phyloP scores from a whole-genome alignment of 2,888 invertebrate species.

The Flabesymbios commensalis region DNA sequence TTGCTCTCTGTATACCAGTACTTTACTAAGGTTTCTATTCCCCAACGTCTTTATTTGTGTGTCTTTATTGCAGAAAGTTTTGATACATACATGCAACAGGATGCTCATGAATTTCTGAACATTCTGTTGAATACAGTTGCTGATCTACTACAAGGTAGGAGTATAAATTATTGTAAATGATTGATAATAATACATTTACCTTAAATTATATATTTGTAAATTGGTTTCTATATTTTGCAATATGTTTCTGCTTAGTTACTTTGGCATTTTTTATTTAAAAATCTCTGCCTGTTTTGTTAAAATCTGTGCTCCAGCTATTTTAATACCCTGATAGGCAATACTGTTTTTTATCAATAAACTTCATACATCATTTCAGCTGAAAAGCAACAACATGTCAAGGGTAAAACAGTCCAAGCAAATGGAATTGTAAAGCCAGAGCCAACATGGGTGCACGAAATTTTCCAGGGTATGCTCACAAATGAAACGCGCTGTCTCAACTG shows the following conservation, averaged over 20 bases:
- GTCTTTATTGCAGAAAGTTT: slow-evolving; percentile 82
- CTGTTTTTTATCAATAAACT: too few relatives aligned
- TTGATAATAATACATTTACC: background rate
- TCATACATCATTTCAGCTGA: slow-evolving; percentile 57
- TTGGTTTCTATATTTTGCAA: background rate
- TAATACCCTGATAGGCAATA: slow-evolving; percentile 18
- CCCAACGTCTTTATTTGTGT: too few relatives aligned
- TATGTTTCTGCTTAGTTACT: background rate
- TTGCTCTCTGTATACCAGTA: too few relatives aligned
- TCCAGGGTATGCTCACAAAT: slow-evolving; percentile 98
- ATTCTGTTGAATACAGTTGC: slow-evolving; percentile 83
- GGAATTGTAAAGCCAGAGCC: slow-evolving; percentile 66
- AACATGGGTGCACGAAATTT: slow-evolving; percentile 99
- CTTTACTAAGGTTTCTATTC: too few relatives aligned
- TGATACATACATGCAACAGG: slow-evolving; percentile 99
- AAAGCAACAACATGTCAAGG: slow-evolving; percentile 40
- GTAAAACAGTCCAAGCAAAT: slow-evolving; percentile 1
- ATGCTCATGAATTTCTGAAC: slow-evolving; percentile 99
- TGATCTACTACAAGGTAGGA: slow-evolving; percentile 71
- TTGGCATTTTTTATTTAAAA: too few relatives aligned
- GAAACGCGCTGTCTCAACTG: slow-evolving; percentile 99
- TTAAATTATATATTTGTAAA: background rate
- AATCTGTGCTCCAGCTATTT: slow-evolving; percentile 43
- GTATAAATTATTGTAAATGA: background rate
- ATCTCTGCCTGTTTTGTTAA: background rate